phyloP scores from a whole-genome alignment of 2,888 invertebrate species.

The Willowsia nigromaculata region DNA sequence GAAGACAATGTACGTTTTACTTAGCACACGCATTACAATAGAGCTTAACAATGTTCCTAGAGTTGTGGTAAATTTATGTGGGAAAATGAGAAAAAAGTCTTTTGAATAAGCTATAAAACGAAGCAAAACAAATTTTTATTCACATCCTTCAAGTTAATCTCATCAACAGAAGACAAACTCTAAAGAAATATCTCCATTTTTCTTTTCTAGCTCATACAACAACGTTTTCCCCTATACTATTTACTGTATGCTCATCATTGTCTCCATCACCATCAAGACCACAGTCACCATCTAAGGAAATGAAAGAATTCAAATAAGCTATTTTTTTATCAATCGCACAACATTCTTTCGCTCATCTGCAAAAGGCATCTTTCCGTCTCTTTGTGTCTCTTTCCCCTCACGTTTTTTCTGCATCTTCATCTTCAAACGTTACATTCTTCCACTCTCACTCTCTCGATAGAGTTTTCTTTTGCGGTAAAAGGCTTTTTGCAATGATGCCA shows the following conservation, averaged over 20 bases:
- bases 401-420: background rate
- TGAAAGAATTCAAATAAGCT: background rate
- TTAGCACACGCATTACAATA: background rate
- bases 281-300: background rate
- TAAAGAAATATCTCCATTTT: background rate
- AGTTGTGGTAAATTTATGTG: background rate
- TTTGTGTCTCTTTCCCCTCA: background rate
- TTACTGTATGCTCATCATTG: background rate
- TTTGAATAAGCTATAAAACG: background rate
- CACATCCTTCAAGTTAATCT: background rate
- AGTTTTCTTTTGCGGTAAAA: background rate
- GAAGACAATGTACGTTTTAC: background rate
- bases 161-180: background rate
- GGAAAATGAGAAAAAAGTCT: background rate
- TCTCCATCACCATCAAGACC: background rate
- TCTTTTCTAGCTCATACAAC: background rate
- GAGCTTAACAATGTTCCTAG: background rate
- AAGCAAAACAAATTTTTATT: too few species aligned
- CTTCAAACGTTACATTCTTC: background rate
- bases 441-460: background rate
- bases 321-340: background rate
- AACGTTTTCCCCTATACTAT: background rate
- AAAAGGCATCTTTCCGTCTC: background rate
- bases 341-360: background rate
- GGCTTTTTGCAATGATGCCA: constrained; percentile 15